A percentile compares a stretch with the other conserved stretches of the same genome.
phyloP scores from a whole-genome alignment of 92 coral and sea anemone genomes.

The Isaurus tuberculatus region DNA sequence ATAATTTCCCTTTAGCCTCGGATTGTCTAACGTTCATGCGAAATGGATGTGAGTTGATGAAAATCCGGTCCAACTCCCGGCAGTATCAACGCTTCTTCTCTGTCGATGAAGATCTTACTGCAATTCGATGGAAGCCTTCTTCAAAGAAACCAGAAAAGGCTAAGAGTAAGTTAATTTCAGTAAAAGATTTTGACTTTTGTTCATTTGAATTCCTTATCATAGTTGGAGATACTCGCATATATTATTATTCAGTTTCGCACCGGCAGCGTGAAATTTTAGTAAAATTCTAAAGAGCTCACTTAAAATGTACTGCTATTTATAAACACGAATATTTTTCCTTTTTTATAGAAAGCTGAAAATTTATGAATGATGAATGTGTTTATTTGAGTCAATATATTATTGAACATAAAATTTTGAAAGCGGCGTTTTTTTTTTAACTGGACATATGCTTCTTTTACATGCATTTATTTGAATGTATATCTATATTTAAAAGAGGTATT shows the following conservation, averaged over 20 bases:
- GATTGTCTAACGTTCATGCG: constrained; percentile 96
- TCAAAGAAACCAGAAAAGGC: constrained; percentile 98
- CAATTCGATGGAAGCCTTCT: constrained; percentile 94
- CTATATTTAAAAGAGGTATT: background rate
- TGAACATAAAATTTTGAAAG: constrained; percentile 12
- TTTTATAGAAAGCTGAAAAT: background rate
- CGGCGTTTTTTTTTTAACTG: constrained; percentile 3
- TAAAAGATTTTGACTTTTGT: constrained; percentile 21
- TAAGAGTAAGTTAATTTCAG: constrained; percentile 75
- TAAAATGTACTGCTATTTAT: constrained; percentile 23
- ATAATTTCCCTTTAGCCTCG: constrained; percentile 70
- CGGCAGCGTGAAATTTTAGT: background rate
- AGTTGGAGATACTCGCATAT: background rate
- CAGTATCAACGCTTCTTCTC: constrained; percentile 92
- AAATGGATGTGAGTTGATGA: constrained; percentile 96
- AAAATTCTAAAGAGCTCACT: constrained; percentile 15
- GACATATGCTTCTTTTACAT: constrained; percentile 1
- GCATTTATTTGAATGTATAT: constrained; percentile 16
- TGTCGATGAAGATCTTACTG: constrained; percentile 83
- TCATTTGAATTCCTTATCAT: constrained; percentile 36
- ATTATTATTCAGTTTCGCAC: constrained; percentile 3
- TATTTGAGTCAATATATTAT: background rate
- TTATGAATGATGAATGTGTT: constrained; percentile 8
- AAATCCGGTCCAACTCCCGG: constrained; percentile 93
- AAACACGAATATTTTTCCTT: constrained; percentile 13